Conservation (phyloP, 2,113 vertebrate genomes). For the Tinamus guttatus region DNA sequence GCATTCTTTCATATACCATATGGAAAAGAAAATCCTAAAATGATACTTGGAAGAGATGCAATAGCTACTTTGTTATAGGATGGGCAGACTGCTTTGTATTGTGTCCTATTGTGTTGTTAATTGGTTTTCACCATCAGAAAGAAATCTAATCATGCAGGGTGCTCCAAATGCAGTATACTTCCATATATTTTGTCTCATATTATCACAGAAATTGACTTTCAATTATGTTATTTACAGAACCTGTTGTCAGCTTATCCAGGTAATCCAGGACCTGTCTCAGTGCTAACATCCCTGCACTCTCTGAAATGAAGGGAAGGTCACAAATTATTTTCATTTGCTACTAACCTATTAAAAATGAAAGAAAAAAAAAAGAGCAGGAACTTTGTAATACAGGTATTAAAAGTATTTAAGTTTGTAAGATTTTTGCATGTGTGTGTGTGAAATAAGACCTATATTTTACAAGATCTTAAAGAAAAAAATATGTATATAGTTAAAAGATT, state of each 20-base stretch:
- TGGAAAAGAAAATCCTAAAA: conserved; percentile 32
- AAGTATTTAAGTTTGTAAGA: background rate
- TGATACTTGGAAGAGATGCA: conserved; percentile 13
- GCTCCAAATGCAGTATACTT: background rate
- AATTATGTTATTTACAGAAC: background rate
- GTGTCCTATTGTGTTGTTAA: conserved; percentile 10
- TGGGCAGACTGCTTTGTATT: background rate
- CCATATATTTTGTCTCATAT: background rate
- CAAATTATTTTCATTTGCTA: background rate
- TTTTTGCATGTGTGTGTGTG: background rate
- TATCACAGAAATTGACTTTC: conserved; percentile 24
- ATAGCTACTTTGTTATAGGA: conserved; percentile 20
- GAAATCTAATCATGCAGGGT: background rate
- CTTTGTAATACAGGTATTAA: background rate
- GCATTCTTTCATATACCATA: conserved; percentile 36
- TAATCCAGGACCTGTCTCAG: background rate
- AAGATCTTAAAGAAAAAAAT: background rate
- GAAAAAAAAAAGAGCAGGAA: background rate
- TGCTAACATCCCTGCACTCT: background rate
- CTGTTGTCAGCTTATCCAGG: background rate
- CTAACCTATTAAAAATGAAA: background rate
- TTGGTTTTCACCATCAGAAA: conserved; percentile 51
- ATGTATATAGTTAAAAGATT: background rate
- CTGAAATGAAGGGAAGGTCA: background rate
- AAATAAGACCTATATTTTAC: background rate